Evolutionary conservation across 2,113 vertebrate species (phyloP), one percentile per base, ranked within the genome.

Genomic region (Labrus mixtus): DNA sequence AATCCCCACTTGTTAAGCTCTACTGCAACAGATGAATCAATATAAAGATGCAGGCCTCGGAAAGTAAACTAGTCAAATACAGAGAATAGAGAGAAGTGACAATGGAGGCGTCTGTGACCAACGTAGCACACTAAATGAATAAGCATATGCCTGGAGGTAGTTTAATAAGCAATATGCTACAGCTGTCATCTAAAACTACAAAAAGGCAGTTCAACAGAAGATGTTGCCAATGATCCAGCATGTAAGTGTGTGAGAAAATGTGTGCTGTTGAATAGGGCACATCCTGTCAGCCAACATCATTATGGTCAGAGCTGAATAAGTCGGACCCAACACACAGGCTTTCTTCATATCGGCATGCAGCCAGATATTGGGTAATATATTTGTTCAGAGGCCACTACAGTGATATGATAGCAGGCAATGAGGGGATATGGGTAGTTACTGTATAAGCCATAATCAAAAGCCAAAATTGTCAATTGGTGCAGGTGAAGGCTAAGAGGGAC

Each of bases 171-270:
- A 84, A 81, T 76, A 79, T 81, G 68, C 83, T 90, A 87, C 84
- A 87, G 78, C 87, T 87, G 81, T 91, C 78, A 87, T 85, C 63
- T 62, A 41, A 86, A 85, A 25, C 72, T 67, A 81, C 33, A 83
- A 81, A 84, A 84, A 54, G 23, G 73, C 57, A 73, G 75, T 81
- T 77, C 77, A 60, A 85, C 68, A 73, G 83, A 77, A 83, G 84
- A 78, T 78, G 37, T 75, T 83, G 74, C 87, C 89, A 83, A 71
- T 19, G 64, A 74, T 80, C 55, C 48, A 76, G 54, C 5, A 63
- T 56, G 83, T 84, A 90, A 84, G 85, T 90, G 86, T 79, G 82
- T 63, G 62, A 68, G 60, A 54, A 43, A 67, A 43, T 60, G 60
- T 66, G 79, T 37, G 62, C 3, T 68, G 37, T 48, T 62, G 45